Evolutionary conservation across 2,113 vertebrate genomes (phyloP).

Genomic region (Tinamus guttatus): DNA sequence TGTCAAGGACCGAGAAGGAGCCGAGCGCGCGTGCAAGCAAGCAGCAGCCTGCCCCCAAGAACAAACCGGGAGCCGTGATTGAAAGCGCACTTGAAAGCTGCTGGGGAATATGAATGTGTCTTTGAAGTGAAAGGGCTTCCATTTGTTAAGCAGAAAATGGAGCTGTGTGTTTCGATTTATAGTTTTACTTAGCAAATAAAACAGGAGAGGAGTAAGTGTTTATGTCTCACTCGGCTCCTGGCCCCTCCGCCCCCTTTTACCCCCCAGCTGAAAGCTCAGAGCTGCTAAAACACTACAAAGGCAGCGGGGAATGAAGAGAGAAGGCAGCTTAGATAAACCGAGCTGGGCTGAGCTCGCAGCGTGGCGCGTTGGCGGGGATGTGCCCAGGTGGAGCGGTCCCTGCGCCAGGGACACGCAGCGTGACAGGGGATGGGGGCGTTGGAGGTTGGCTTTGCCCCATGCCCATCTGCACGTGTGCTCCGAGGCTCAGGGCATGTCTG

Average conservation of each 20-base stretch:
- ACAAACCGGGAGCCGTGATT: constrained; percentile 60
- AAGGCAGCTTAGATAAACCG: constrained; percentile 52
- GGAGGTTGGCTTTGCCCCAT: not conserved
- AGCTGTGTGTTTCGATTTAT: constrained; percentile 67
- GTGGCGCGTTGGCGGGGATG: not conserved
- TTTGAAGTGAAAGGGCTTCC: constrained; percentile 79
- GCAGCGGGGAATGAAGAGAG: constrained; percentile 55
- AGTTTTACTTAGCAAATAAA: constrained; percentile 68
- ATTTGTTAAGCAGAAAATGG: constrained; percentile 78
- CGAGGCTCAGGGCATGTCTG: accelerated
- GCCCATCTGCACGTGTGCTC: not conserved
- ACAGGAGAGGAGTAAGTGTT: constrained; percentile 62
- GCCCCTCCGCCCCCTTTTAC: constrained; percentile 49
- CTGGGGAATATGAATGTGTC: constrained; percentile 77
- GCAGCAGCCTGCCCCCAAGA: constrained; percentile 45
- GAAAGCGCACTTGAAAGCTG: constrained; percentile 80
- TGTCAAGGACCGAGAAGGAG: constrained; percentile 16
- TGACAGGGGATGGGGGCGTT: not conserved
- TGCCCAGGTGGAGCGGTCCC: not conserved
- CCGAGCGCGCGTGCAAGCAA: constrained; percentile 8
- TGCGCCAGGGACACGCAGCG: not conserved
- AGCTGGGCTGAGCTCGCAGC: constrained; percentile 4
- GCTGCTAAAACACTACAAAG: constrained; percentile 38
- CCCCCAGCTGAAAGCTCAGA: constrained; percentile 60
- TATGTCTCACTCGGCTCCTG: not conserved